These are phyloP conservation scores for Lomographa bimaculata DNA, from an alignment of 2,888 invertebrate genomes.

Conservation along the genomic window DNA sequence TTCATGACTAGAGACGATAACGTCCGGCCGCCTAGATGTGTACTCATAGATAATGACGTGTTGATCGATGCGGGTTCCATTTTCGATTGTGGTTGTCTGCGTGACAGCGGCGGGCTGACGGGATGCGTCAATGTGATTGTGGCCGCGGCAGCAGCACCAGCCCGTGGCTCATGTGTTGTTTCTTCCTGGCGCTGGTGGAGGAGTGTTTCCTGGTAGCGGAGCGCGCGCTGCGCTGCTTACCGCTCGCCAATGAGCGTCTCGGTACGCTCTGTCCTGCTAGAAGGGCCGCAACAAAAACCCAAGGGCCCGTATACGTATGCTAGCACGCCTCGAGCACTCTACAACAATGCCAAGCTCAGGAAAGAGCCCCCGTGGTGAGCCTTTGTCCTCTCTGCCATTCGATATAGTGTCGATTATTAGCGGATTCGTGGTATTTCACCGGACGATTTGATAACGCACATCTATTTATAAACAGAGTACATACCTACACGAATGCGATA, in stretches of 20 bases:
- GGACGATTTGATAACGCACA: background rate
- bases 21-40: constrained; percentile 12
- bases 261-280: constrained; percentile 67
- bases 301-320: constrained; percentile 83
- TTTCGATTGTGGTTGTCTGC: constrained; percentile 15
- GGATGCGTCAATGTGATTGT: constrained; percentile 2
- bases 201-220: constrained; percentile 48
- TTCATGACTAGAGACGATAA: constrained; percentile 4
- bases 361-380: constrained; percentile 72
- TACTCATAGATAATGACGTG: constrained; percentile 15
- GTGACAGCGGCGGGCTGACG: constrained; percentile 2
- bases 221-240: constrained; percentile 26
- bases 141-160: too few species aligned
- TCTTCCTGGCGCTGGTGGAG: constrained; percentile 54
- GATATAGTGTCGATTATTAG: too few species aligned
- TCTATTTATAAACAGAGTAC: too few species aligned
- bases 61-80: constrained; percentile 14
- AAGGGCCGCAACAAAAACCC: constrained; percentile 60
- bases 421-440: too few species aligned
- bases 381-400: too few species aligned
- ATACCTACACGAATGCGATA: too few species aligned
- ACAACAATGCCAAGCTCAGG: constrained; percentile 82
- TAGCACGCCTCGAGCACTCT: constrained; percentile 85
- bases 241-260: constrained; percentile 77
- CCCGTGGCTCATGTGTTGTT: constrained; percentile 56